Conservation (phyloP, 2,113 vertebrate genomes). For the Lethenteron camtschaticum region DNA sequence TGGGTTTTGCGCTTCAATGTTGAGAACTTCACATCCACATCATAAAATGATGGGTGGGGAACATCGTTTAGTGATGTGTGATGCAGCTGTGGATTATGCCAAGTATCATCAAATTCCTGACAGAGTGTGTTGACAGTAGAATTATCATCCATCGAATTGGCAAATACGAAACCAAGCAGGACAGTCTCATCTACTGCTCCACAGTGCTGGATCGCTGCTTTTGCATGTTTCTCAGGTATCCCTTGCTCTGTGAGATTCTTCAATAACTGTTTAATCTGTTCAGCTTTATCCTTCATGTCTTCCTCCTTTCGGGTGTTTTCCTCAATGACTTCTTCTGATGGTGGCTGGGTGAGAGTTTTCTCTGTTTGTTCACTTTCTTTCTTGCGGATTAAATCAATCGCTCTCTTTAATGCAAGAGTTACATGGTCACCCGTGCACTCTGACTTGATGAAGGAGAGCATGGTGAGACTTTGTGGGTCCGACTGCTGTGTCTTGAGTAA, state of each 20-base stretch:
- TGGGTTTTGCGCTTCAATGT: too few relatives aligned
- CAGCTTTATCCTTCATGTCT: constrained; percentile 14
- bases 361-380: constrained; percentile 2
- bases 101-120: not conserved
- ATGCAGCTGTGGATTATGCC: too few relatives aligned
- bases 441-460: constrained; percentile 25
- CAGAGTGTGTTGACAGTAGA: not conserved
- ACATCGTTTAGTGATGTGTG: too few relatives aligned
- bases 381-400: not conserved
- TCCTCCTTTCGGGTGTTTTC: constrained; percentile 11
- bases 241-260: not conserved
- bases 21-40: too few relatives aligned
- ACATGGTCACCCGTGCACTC: constrained; percentile 19
- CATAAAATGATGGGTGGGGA: too few relatives aligned
- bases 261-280: not conserved
- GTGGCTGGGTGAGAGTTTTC: not conserved
- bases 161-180: not conserved
- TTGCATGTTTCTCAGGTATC: not conserved
- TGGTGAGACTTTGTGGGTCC: constrained; percentile 20
- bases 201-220: not conserved
- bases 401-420: constrained; percentile 6
- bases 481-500: constrained; percentile 11
- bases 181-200: not conserved
- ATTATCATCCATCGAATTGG: not conserved
- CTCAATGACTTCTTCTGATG: constrained; percentile 10